Base-by-base conservation (phyloP, 2,888 invertebrate genomes). In the Drosophila borborema region DNA sequence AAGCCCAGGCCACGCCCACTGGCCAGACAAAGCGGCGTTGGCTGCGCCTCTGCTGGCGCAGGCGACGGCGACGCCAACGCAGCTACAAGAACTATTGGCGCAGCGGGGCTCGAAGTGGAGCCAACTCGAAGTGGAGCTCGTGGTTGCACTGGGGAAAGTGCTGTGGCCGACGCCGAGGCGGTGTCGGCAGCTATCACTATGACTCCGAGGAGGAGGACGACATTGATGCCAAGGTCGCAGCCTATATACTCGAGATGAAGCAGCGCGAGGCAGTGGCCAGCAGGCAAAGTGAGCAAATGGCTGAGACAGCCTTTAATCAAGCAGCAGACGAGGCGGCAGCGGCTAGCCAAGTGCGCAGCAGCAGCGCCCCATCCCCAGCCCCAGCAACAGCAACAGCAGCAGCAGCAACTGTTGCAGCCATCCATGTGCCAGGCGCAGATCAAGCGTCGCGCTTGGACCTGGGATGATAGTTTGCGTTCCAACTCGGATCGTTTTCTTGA, bases 401-500 rank as follows among this genome's bases (percentile, higher is more conserved):
- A 53, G 16, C 65, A 45, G 45, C 56, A 46, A 31, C 55, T 41
- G 16, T 20, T 58, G 58, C 58, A 45, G 18, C 20, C 58, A 20
- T 9, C 34, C 58, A 45, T 43, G 6, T 16, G 31, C 40, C 67
- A 45, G 38, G 36, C 9, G 28, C 64, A 28, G 45, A 38, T 9
- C 8, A 70, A 80, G 34, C 82, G 71, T 14, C 89, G 91, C 51
- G 90, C 85, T 20, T 93, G 93, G 93, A 91, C 92, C 62, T 93
- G 93, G 93, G 92, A 93, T 63, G 93, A 93, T 54, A 93, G 93
- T 80, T 69, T 93, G 63, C 87, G 92, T 60, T 93, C 93, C 16
- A 93, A 93, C 79, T 92, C 92, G 8, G 93, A 93, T 85, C 90
- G 92, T 64, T 93, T 93, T 71, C 86, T 93, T 18, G 92, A 93